Evolutionary conservation across 2,797 vertebrate genomes (phyloP).

Genomic region (Apogon hyalosoma): DNA sequence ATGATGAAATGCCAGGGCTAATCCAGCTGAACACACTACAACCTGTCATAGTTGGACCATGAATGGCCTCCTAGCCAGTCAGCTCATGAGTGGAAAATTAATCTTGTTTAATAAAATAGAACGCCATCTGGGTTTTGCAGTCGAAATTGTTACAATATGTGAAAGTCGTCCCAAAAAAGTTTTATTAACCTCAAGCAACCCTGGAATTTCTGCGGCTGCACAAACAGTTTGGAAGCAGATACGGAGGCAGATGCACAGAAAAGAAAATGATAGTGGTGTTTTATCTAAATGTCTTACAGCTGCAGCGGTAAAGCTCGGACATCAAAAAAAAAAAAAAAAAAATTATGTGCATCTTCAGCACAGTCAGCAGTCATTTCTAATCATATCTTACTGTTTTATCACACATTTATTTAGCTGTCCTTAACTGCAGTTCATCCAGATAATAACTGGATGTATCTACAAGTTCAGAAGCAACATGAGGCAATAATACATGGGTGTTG

Average conservation of each 20-base stretch:
- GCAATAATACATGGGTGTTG: conserved; percentile 45
- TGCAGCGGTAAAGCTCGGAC: conserved; percentile 39
- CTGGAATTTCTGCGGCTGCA: conserved; percentile 60
- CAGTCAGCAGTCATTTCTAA: conserved; percentile 46
- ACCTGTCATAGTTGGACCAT: conserved; percentile 71
- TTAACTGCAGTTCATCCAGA: conserved; percentile 69
- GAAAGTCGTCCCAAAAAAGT: conserved; percentile 50
- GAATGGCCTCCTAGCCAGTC: conserved; percentile 63
- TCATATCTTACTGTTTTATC: conserved; percentile 45
- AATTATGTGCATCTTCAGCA: conserved; percentile 19
- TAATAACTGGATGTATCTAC: conserved; percentile 62
- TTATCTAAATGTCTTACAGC: conserved; percentile 49
- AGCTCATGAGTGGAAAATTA: conserved; percentile 74
- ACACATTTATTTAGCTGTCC: conserved; percentile 50
- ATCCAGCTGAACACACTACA: conserved; percentile 72
- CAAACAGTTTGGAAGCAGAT: conserved; percentile 55
- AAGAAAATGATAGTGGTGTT: conserved; percentile 39
- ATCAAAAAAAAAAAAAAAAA: conserved; percentile 8
- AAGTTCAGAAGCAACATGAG: conserved; percentile 70
- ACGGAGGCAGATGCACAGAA: conserved; percentile 45
- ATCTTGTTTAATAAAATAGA: conserved; percentile 78
- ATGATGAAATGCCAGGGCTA: conserved; percentile 66
- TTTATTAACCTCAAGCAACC: conserved; percentile 74
- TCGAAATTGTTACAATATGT: conserved; percentile 80
- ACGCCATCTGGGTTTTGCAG: conserved; percentile 70